Conservation (phyloP, 2,888 invertebrate genomes). For the Crematogaster levior region DNA sequence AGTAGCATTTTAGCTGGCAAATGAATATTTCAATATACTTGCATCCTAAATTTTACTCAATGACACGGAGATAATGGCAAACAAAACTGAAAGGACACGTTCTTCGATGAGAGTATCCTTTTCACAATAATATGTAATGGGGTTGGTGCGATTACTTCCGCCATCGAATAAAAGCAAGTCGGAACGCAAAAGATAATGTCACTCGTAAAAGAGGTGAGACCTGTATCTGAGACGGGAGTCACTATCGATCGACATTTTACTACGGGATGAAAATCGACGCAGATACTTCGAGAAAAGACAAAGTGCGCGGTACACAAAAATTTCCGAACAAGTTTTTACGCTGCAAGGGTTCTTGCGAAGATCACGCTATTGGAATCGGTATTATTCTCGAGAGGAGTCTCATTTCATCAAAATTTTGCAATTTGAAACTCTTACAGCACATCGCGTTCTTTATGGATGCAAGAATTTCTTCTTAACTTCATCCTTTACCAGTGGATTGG, state of each 20-base stretch:
- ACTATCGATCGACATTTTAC: constrained; percentile 17
- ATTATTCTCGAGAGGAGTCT: neutral
- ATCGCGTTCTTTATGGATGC: constrained; percentile 15
- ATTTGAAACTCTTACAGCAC: constrained; percentile 14
- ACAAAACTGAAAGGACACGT: neutral
- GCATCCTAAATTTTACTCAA: constrained; percentile 17
- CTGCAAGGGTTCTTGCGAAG: constrained; percentile 11
- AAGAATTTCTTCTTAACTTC: neutral
- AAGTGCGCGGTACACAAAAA: constrained; percentile 3
- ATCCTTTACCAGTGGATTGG: neutral
- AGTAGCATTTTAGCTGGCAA: no score
- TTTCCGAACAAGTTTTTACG: constrained; percentile 24
- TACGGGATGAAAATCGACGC: constrained; percentile 25
- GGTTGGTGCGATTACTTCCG: constrained; percentile 35
- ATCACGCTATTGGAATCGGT: neutral
- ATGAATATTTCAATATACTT: constrained; percentile 10
- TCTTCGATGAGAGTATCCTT: neutral
- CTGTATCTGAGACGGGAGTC: neutral
- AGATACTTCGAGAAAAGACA: neutral
- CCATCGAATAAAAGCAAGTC: constrained; percentile 12
- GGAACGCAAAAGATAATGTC: constrained; percentile 31
- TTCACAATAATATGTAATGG: neutral
- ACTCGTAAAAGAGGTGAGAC: constrained; percentile 45
- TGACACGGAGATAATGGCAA: neutral
- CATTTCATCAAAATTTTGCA: constrained; percentile 17